phyloP scores from a whole-genome alignment of 2,797 vertebrate species.

The Esox lucius region DNA sequence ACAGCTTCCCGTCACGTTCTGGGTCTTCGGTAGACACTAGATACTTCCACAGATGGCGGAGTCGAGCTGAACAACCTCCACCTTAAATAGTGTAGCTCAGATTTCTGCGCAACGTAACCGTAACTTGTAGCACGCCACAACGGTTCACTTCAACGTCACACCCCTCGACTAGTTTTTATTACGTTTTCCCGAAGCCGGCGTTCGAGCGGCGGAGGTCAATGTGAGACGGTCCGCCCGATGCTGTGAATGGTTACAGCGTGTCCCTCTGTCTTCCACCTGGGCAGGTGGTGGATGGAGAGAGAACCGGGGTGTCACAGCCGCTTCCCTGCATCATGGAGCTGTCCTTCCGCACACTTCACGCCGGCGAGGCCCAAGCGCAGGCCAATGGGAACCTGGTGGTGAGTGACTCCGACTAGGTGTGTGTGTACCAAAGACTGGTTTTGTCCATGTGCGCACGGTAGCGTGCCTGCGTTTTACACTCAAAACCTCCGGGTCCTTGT shows the following conservation, averaged over 20 bases:
- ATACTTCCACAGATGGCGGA: not conserved
- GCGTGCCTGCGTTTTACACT: not conserved
- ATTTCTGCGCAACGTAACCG: not conserved
- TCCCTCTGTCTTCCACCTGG: not conserved
- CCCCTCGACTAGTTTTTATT: not conserved
- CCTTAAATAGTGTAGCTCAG: not conserved
- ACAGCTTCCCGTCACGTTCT: not conserved
- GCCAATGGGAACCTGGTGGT: conserved; percentile 63
- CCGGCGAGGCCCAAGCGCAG: conserved; percentile 38
- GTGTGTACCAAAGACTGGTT: not conserved
- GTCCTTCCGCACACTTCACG: conserved; percentile 57
- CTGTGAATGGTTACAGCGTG: not conserved
- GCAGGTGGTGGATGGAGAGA: not conserved
- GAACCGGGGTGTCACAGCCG: not conserved
- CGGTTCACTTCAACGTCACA: no score
- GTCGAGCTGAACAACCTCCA: not conserved
- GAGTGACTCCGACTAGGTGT: conserved; percentile 12
- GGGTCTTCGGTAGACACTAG: not conserved
- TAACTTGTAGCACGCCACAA: not conserved
- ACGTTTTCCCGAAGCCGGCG: not conserved
- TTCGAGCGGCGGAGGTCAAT: not conserved
- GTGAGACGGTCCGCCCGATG: not conserved
- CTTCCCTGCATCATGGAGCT: conserved; percentile 57
- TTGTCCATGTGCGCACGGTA: not conserved
- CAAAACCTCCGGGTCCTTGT: not conserved